These are phyloP conservation scores for Chromobotia macracanthus DNA, from an alignment of 2,797 vertebrate genomes.

Conservation along the genomic window DNA sequence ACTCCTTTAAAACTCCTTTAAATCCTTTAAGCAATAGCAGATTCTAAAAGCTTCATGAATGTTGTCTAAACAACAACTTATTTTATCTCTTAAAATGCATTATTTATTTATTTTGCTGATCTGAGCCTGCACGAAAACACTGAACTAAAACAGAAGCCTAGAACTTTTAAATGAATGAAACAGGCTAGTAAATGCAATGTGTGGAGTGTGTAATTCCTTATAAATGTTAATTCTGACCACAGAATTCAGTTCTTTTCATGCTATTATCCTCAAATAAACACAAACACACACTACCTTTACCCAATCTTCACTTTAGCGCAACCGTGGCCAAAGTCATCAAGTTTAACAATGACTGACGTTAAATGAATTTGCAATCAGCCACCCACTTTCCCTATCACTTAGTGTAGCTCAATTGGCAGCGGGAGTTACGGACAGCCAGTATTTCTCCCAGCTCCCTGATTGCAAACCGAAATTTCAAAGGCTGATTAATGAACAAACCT, in stretches of 20 bases:
- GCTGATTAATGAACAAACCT: slow-evolving; percentile 65
- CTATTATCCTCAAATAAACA: slow-evolving; percentile 37
- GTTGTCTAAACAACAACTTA: background rate
- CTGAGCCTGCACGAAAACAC: background rate
- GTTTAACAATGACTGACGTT: slow-evolving; percentile 31
- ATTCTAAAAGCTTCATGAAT: background rate
- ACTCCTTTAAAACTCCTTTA: too few relatives aligned
- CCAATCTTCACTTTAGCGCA: slow-evolving; percentile 24
- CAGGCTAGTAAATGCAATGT: slow-evolving; percentile 20
- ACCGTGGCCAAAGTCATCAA: slow-evolving; percentile 36
- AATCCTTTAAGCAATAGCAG: background rate
- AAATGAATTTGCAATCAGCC: slow-evolving; percentile 54
- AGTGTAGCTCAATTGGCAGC: background rate
- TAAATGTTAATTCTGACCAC: slow-evolving; percentile 41
- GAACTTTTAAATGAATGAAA: slow-evolving; percentile 24
- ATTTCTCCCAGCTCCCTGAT: slow-evolving; percentile 54
- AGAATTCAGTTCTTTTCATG: slow-evolving; percentile 26
- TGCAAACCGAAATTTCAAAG: slow-evolving; percentile 60
- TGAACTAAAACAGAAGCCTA: background rate
- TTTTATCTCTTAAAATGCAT: background rate
- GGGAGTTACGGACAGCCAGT: slow-evolving; percentile 44
- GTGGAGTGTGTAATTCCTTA: slow-evolving; percentile 43
- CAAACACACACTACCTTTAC: slow-evolving; percentile 18
- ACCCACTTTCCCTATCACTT: slow-evolving; percentile 11
- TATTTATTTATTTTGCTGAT: slow-evolving; percentile 20